Conservation (phyloP, 2,797 vertebrate species). For the Lithobates pipiens region DNA sequence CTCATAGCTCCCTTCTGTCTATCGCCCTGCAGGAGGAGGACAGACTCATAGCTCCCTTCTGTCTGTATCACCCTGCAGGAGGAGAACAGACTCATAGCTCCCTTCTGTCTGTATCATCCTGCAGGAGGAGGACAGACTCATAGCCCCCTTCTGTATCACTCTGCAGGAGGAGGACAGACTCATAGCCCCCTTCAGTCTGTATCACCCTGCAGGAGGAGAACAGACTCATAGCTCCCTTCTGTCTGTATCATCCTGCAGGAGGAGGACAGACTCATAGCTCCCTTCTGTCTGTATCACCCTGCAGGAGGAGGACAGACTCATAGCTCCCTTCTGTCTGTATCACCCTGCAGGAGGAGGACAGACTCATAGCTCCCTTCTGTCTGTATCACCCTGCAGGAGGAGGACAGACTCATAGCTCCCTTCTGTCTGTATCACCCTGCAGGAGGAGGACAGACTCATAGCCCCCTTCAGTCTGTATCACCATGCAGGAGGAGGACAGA, state of each 20-base stretch:
- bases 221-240: not conserved
- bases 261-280: not conserved
- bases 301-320: not conserved
- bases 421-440: slow-evolving; percentile 19
- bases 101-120: not conserved
- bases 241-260: not conserved
- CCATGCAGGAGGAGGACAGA: not conserved
- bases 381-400: not conserved
- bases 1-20: not conserved
- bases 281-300: not conserved
- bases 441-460: slow-evolving; percentile 13
- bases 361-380: not conserved
- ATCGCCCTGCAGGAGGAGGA: not conserved
- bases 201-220: not conserved
- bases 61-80: not conserved
- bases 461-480: not conserved
- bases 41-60: slow-evolving; percentile 4
- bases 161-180: not conserved
- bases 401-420: slow-evolving; percentile 24
- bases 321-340: not conserved
- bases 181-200: not conserved
- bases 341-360: not conserved
- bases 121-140: not conserved
- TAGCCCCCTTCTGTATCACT: not conserved
- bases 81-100: too few relatives aligned